Evolutionary conservation across 92 coral and sea anemone genomes (phyloP), one percentile per base, ranked within the genome.

Genomic region (Porites divaricata): DNA sequence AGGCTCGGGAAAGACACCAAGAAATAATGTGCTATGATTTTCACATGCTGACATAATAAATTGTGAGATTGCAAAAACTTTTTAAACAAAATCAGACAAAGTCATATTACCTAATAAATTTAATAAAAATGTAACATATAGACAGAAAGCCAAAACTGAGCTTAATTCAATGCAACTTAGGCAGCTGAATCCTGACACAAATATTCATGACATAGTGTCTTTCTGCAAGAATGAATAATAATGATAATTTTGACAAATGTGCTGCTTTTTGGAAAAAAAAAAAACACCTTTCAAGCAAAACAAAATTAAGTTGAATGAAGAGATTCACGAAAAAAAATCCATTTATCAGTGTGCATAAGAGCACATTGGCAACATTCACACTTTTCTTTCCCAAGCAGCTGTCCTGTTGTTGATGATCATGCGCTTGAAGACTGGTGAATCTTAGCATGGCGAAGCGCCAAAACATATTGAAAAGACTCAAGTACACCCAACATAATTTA

Each of bases 371-470:
- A 72, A 81, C 70, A 58, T 71, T 66, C 74, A 28, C 68, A 81
- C 69, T 82, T 82, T 57, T 72, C 86, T 71, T 50, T 49, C 14
- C 62, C 77, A 87, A 83, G 59, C 92, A 91, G 77, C 90, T 86
- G 90, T 49, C 81, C 1, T 49, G 24, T 1, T 19, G 9, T 80
- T 80, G 2, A 51, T 49, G 85, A 81, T 81, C 89, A 86, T 86
- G 90, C 90, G 86, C 86, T 62, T 21, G 63, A 25, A 74, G 54
- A 63, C 75, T 71, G 64, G 51, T 56, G 56, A 68, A 53, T 56
- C 68, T 70, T 70, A 67, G 83, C 45, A 86, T 91, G 94, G 94
- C 94, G 84, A 77, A 66, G 66, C 81, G 89, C 91, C 86, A 90
- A 86, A 81, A 77, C 93, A 85, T 35, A 49, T 84, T 77, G 70